Base-by-base conservation (phyloP, 1,140 invertebrate species). In the Galleria mellonella region DNA sequence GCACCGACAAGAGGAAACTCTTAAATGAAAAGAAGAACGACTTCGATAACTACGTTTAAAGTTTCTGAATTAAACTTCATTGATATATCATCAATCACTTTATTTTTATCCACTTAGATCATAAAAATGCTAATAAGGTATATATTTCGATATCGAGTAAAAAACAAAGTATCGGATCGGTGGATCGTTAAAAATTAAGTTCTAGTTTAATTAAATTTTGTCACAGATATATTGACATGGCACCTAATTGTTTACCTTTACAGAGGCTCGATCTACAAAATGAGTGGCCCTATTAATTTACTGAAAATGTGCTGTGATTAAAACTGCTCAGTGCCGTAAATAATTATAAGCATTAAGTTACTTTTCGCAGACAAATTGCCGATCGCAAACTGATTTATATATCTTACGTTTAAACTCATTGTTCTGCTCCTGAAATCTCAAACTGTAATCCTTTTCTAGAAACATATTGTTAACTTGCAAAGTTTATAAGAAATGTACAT, bases 311-410 rank as follows among this genome's bases (percentile, higher is more conserved):
- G 14, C 37, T 36, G 30, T 56, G 38, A 56, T 56, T 47, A 52
- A 46, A 58, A 33, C 43, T 41, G 11, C 30, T 55, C 28, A 33
- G 33, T 40, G 43, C 31, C 39, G 27, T 47, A 48, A 58, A 52
- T 58, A 47, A 53, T 53, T 53, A 49, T 37, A 35, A 27, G 36
- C 47, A 58, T 58, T 45, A 50, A 43, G 12, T 33, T 53, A 37
- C 29, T 15, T 8, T 35, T 10, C 17, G 17, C 43, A 50, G 47
- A 58, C 43, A 50, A 44, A 58, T 58, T 39, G 47, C 31, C 12
- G 37, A 43, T 44, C 35, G 39, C 32, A 13, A 43, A 43, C 23
- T 49, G 50, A 53, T 53, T 57, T 46, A 47, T 46, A 11, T 35
- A 13, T n/a, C 9, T n/a, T 37, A 17, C 35, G 13, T 37, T 13